A percentile compares a stretch with the other conserved stretches of the same genome.
Conservation (phyloP, 2,888 invertebrate genomes). For the Petrolisthes manimaculis region DNA sequence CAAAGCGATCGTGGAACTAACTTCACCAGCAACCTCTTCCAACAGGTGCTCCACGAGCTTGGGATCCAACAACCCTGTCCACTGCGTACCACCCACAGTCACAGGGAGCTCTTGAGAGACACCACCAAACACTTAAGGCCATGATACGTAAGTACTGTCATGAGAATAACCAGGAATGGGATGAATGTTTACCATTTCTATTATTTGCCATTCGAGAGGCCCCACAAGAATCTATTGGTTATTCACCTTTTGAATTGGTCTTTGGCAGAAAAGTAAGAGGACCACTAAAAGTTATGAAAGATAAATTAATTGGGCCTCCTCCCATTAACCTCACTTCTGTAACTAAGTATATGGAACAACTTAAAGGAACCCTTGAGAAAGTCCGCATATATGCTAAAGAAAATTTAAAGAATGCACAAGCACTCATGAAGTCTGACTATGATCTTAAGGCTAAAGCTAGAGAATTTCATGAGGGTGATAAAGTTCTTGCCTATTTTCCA, state of each 20-base stretch:
- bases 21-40: slow-evolving; percentile 26
- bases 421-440: neutral
- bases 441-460: neutral
- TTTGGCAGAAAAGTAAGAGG: slow-evolving; percentile 21
- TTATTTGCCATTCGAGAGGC: slow-evolving; percentile 21
- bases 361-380: too few species aligned
- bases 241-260: slow-evolving; percentile 5
- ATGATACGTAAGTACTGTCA: neutral
- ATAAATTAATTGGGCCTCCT: neutral
- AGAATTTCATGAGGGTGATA: slow-evolving; percentile 15
- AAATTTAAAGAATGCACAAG: neutral
- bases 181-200: neutral
- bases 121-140: slow-evolving; percentile 10
- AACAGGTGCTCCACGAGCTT: neutral
- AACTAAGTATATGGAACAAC: too few species aligned
- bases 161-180: neutral
- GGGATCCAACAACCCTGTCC: neutral
- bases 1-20: slow-evolving; percentile 31
- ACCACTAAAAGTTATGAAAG: slow-evolving; percentile 8
- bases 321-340: too few species aligned
- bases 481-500: slow-evolving; percentile 16
- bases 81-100: slow-evolving; percentile 24
- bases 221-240: slow-evolving; percentile 22
- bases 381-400: too few species aligned
- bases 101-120: slow-evolving; percentile 21